Evolutionary conservation across 1,140 invertebrate genomes (phyloP).

Genomic region (Dendrolimus kikuchii): DNA sequence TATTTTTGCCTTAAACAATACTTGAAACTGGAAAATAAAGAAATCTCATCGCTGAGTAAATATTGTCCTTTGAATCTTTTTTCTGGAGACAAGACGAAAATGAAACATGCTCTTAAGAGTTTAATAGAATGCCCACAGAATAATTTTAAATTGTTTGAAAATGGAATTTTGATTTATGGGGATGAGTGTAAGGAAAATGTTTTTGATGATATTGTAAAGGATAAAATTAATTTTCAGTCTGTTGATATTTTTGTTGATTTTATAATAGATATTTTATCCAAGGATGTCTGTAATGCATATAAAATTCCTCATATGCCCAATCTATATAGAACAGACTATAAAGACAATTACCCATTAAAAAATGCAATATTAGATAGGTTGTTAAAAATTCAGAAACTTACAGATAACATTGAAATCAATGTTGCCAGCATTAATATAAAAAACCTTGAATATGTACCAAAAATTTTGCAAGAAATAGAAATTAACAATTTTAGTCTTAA

Average conservation of each 20-base stretch:
- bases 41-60: slow-evolving; percentile 66
- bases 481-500: slow-evolving; percentile 27
- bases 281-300: slow-evolving; percentile 14
- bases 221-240: slow-evolving; percentile 26
- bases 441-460: slow-evolving; percentile 28
- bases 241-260: slow-evolving; percentile 42
- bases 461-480: slow-evolving; percentile 28
- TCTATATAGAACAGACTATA: slow-evolving; percentile 18
- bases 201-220: slow-evolving; percentile 29
- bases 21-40: slow-evolving; percentile 74
- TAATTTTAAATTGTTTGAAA: slow-evolving; percentile 80
- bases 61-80: slow-evolving; percentile 86
- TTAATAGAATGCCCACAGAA: slow-evolving; percentile 80
- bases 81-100: slow-evolving; percentile 74
- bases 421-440: slow-evolving; percentile 3
- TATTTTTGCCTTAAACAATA: slow-evolving; percentile 82
- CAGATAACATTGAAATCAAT: slow-evolving; percentile 23
- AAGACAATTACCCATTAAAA: slow-evolving; percentile 21
- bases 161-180: slow-evolving; percentile 75
- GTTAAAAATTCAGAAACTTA: slow-evolving; percentile 45
- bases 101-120: slow-evolving; percentile 74
- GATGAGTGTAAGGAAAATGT: slow-evolving; percentile 41
- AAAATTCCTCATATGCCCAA: slow-evolving; percentile 11
- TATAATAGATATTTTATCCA: slow-evolving; percentile 39
- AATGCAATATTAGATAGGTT: slow-evolving; percentile 46